Conservation (phyloP, 2,888 invertebrate species). For the Vesta saturnalis region DNA sequence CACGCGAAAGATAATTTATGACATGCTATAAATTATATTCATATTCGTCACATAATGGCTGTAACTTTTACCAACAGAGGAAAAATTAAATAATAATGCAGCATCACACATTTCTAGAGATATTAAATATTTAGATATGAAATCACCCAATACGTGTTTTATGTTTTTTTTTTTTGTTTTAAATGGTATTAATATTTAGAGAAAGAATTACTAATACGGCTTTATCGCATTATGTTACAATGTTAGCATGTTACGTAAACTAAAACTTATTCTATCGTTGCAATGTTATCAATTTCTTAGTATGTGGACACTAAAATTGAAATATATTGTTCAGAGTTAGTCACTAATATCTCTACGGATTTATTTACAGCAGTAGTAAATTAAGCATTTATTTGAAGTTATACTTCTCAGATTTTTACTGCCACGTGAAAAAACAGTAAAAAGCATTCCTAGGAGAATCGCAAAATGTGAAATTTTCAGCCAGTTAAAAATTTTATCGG, state of each 20-base stretch:
- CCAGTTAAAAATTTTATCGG: neutral
- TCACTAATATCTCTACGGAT: neutral
- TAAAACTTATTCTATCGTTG: neutral
- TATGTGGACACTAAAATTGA: neutral
- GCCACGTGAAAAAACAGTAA: neutral
- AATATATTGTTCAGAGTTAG: neutral
- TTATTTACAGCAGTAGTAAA: neutral
- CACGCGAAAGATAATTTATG: no score
- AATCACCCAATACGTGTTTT: neutral
- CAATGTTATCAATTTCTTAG: neutral
- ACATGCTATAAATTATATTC: neutral
- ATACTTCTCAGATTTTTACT: neutral
- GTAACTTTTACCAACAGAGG: slow-evolving; percentile 1
- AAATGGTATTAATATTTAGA: no score
- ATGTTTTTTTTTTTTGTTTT: slow-evolving; percentile 1
- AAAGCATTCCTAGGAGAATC: neutral
- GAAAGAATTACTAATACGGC: no score
- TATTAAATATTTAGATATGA: neutral
- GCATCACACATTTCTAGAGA: neutral
- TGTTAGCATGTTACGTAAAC: no score
- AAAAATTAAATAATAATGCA: neutral
- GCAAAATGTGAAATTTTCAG: neutral
- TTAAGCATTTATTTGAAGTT: neutral
- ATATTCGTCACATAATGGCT: neutral
- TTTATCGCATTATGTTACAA: no score